Percentiles rank a stretch among this genome's conserved stretches.
Conservation (phyloP, 2,797 vertebrate species). For the Acanthopagrus latus region DNA sequence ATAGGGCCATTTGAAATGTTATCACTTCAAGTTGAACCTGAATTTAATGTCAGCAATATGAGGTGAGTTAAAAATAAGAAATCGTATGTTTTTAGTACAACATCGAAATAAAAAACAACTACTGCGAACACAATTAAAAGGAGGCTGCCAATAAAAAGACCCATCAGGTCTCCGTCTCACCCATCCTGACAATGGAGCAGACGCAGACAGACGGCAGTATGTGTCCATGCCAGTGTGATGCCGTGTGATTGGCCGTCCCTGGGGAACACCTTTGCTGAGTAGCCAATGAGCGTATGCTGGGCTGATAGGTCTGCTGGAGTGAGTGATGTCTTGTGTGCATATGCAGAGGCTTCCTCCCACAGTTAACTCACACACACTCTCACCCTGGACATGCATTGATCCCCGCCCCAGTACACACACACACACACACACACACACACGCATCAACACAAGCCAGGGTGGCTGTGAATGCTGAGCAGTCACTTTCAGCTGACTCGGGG, state of each 20-base stretch:
- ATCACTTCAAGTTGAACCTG: no score
- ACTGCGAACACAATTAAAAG: not conserved
- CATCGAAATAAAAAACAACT: not conserved
- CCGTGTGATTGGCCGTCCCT: conserved; percentile 7
- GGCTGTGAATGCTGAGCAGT: not conserved
- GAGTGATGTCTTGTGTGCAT: conserved; percentile 6
- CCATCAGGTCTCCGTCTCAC: not conserved
- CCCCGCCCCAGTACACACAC: conserved; percentile 3
- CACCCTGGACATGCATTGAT: conserved; percentile 16
- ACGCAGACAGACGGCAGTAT: not conserved
- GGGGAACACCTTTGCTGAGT: conserved; percentile 22
- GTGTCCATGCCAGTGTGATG: not conserved
- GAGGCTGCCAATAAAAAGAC: not conserved
- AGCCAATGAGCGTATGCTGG: conserved; percentile 19
- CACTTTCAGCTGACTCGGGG: conserved; percentile 31
- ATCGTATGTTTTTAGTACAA: no score
- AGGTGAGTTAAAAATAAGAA: no score
- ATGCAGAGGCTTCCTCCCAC: conserved; percentile 6
- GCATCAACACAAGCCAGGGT: not conserved
- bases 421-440: not conserved
- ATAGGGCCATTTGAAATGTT: no score
- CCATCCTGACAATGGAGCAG: not conserved
- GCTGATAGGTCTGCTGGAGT: conserved; percentile 20
- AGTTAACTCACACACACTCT: conserved; percentile 34
- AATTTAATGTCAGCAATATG: no score